Evolutionary conservation across 1,140 invertebrate genomes (phyloP).

Genomic region (Limonius californicus): DNA sequence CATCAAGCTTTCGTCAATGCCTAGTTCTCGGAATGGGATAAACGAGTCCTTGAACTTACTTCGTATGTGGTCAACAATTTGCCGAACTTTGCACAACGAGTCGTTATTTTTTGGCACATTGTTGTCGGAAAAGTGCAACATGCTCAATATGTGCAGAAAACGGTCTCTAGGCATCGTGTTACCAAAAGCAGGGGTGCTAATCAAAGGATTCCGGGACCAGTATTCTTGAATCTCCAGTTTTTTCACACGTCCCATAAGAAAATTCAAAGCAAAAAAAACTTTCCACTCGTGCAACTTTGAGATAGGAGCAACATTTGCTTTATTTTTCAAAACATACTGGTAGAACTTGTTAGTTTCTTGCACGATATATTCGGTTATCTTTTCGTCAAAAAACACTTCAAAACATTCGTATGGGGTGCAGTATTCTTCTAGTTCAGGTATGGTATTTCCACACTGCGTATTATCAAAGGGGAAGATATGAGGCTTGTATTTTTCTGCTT

Average conservation of each 20-base stretch:
- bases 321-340: not conserved
- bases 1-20: too few species aligned
- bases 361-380: not conserved
- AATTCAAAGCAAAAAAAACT: not conserved
- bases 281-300: not conserved
- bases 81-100: not conserved
- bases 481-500: not conserved
- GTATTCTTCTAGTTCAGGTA: not conserved
- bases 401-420: not conserved
- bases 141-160: not conserved
- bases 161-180: not conserved
- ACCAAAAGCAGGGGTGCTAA: not conserved
- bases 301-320: not conserved
- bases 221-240: not conserved
- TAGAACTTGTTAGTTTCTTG: not conserved
- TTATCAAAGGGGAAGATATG: not conserved
- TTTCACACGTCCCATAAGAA: not conserved
- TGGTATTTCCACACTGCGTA: not conserved
- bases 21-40: too few species aligned
- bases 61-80: too few species aligned
- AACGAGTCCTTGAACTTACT: too few species aligned
- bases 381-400: not conserved
- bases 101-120: not conserved
- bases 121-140: conserved; percentile 1
- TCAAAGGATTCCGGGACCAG: not conserved